phyloP scores from a whole-genome alignment of 1,140 invertebrate genomes.

The Saxidomus purpurata region DNA sequence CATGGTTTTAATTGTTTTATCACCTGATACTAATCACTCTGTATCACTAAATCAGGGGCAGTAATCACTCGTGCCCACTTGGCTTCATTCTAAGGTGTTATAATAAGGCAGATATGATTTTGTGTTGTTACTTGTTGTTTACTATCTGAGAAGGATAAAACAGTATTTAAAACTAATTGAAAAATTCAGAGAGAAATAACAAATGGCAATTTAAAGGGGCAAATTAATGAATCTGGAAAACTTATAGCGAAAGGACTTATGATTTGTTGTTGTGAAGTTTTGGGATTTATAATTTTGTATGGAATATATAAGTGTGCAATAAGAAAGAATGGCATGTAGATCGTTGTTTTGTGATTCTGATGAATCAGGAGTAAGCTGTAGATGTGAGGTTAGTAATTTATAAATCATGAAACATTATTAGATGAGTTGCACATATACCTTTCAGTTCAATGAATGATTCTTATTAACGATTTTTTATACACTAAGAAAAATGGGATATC shows the following conservation, averaged over 20 bases:
- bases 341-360: slow-evolving; percentile 13
- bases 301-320: not conserved
- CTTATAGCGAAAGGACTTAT: too few species aligned
- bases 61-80: slow-evolving; percentile 15
- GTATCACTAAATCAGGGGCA: slow-evolving; percentile 22
- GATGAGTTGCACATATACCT: too few species aligned
- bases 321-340: not conserved
- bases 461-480: too few species aligned
- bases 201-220: too few species aligned
- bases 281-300: too few species aligned
- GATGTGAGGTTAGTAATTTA: slow-evolving; percentile 18
- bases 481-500: too few species aligned
- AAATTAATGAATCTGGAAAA: too few species aligned
- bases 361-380: not conserved
- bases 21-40: not conserved
- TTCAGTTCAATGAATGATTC: too few species aligned
- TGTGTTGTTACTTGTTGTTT: not conserved
- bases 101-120: not conserved
- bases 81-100: slow-evolving; percentile 3
- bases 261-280: not conserved
- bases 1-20: slow-evolving; percentile 28
- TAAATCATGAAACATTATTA: too few species aligned
- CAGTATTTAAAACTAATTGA: not conserved
- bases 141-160: not conserved
- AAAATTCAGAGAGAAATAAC: too few species aligned